Conservation (phyloP, 1,140 invertebrate genomes). For the Copidosoma floridanum region DNA sequence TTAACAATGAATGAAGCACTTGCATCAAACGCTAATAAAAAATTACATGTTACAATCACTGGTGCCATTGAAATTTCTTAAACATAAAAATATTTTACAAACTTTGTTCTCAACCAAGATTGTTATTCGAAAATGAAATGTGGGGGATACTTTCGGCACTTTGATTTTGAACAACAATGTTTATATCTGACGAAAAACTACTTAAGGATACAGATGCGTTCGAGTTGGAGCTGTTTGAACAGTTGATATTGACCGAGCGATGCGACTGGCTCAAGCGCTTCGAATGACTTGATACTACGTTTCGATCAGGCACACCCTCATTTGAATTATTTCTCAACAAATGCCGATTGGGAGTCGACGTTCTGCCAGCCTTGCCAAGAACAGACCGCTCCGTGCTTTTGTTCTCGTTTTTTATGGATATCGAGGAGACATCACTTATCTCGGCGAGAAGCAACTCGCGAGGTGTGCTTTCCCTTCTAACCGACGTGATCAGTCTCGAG, state of each 20-base stretch:
- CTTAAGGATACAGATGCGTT: no score
- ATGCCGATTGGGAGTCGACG: slow-evolving; percentile 49
- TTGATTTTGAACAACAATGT: slow-evolving; percentile 18
- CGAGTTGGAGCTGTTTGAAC: no score
- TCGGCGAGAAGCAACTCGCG: slow-evolving; percentile 42
- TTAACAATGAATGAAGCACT: not conserved
- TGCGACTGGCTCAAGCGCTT: slow-evolving; percentile 12
- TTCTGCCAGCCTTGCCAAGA: slow-evolving; percentile 49
- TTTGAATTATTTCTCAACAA: not conserved
- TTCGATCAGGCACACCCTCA: not conserved
- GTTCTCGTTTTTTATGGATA: slow-evolving; percentile 49
- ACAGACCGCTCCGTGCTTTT: slow-evolving; percentile 52
- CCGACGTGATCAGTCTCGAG: slow-evolving; percentile 39
- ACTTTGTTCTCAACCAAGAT: slow-evolving; percentile 4
- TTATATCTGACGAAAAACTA: slow-evolving; percentile 17
- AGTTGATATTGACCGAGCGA: no score
- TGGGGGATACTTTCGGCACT: slow-evolving; percentile 19
- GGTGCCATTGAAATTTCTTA: no score
- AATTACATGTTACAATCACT: not conserved
- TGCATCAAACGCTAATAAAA: not conserved
- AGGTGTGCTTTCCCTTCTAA: slow-evolving; percentile 39
- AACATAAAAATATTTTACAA: not conserved
- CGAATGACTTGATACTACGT: slow-evolving; percentile 8
- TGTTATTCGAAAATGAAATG: slow-evolving; percentile 22
- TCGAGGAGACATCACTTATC: slow-evolving; percentile 52